Percentiles rank a stretch among this genome's conserved stretches.
Conservation (phyloP, 1,140 invertebrate species). For the Euschistus heros region DNA sequence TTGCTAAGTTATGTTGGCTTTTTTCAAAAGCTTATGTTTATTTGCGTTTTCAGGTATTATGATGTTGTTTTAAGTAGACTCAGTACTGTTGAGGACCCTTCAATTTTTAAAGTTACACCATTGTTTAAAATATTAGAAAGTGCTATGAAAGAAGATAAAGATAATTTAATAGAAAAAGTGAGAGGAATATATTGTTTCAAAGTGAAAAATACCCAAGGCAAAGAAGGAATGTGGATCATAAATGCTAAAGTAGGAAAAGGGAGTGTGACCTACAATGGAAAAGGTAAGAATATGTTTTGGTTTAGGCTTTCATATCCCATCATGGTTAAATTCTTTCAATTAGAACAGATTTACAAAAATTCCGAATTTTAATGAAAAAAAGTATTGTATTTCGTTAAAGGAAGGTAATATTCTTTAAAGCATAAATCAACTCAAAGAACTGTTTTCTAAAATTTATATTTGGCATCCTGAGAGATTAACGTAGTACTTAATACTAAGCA, state of each 20-base stretch:
- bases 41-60: neutral
- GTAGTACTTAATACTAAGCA: no score
- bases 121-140: conserved; percentile 70
- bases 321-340: no score
- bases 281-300: conserved; percentile 36
- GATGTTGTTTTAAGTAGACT: neutral
- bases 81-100: conserved; percentile 34
- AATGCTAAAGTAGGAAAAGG: conserved; percentile 83
- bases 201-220: conserved; percentile 63
- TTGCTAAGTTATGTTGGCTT: neutral
- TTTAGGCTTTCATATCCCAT: no score
- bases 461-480: no score
- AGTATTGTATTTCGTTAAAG: no score
- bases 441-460: no score
- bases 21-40: neutral
- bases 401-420: no score
- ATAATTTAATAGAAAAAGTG: conserved; percentile 71
- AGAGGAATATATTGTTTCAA: conserved; percentile 82
- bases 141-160: conserved; percentile 69
- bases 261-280: conserved; percentile 65
- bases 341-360: no score
- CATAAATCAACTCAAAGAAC: no score
- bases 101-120: conserved; percentile 60
- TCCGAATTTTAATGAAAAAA: no score
- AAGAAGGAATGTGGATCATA: conserved; percentile 77